Base-by-base conservation (phyloP, 2,888 invertebrate genomes). In the Philereme vetulata region DNA sequence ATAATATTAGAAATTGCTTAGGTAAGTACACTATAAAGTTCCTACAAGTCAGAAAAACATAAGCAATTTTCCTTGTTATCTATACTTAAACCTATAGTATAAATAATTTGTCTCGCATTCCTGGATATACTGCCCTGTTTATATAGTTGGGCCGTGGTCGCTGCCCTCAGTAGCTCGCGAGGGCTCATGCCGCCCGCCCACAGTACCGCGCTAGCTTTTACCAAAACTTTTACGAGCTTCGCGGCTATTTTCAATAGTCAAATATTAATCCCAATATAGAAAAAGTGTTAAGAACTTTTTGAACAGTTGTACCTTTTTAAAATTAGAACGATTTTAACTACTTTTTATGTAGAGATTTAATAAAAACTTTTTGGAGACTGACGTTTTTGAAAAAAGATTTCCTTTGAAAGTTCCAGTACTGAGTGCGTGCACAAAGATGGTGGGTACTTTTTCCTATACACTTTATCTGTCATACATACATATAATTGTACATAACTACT, bases 141-240 rank as follows among this genome's bases (percentile, higher is more conserved):
- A 84, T 85, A 86, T 78, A 76, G 77, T 67, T 76, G 72, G 74
- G 72, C 62, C 64, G 70, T 68, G 67, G 68, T 62, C 60, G 47
- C 69, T 72, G 70, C 78, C 81, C 80, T 83, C 86, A 88, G 89
- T 89, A 58, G 71, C 75, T 73, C 84, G 80, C 81, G 84, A 72
- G 78, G 80, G 74, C 75, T 77, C 76, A 78, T 51, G 61, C 70
- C 74, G 77, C 66, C 70, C 71, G 72, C 68, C 73, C 71, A 74
- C 21, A 34, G 44, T 32, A 32, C 56, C 54, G 64, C 60, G 55
- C 46, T 46, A n/a, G 9, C n/a, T n/a, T 8, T 33, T 33, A 35
- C 7, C 44, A 58, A 70, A 72, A 72, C 67, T 68, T 70, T 72
- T 68, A 56, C 49, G 64, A 48, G 32, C 46, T 44, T 21, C 53